phyloP scores from a whole-genome alignment of 1,140 invertebrate species.

The Temnothorax longispinosus region DNA sequence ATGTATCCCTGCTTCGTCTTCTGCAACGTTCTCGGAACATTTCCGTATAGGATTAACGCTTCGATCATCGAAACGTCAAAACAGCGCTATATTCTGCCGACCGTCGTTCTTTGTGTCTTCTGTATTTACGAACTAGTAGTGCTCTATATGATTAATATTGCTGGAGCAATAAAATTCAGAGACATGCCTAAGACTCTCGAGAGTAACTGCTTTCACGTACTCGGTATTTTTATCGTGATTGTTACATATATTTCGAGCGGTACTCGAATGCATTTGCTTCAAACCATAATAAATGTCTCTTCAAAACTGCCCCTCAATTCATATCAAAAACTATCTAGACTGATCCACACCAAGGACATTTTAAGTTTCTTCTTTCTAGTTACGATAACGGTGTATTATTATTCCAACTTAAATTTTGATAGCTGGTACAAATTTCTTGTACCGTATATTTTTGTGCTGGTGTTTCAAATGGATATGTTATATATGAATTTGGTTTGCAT shows the following conservation, averaged over 20 bases:
- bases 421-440: background rate
- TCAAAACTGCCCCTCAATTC: constrained; percentile 61
- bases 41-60: constrained; percentile 63
- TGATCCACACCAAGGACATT: constrained; percentile 77
- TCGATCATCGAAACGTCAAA: constrained; percentile 42
- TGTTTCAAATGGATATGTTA: constrained; percentile 75
- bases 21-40: constrained; percentile 60
- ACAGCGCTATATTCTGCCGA: constrained; percentile 39
- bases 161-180: background rate
- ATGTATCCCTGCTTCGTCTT: constrained; percentile 66
- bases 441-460: constrained; percentile 65
- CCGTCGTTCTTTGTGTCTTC: constrained; percentile 38
- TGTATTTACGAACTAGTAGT: background rate
- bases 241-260: constrained; percentile 51
- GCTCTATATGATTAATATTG: constrained; percentile 72
- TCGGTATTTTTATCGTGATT: constrained; percentile 29
- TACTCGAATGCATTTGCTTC: constrained; percentile 65
- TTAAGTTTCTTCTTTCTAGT: constrained; percentile 69
- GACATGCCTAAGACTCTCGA: constrained; percentile 66
- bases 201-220: constrained; percentile 67
- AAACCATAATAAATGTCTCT: constrained; percentile 60
- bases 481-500: constrained; percentile 78
- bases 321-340: constrained; percentile 67
- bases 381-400: constrained; percentile 59
- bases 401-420: background rate